Conservation (phyloP, 92 coral and sea anemone genomes). For the Pocillopora grandis region DNA sequence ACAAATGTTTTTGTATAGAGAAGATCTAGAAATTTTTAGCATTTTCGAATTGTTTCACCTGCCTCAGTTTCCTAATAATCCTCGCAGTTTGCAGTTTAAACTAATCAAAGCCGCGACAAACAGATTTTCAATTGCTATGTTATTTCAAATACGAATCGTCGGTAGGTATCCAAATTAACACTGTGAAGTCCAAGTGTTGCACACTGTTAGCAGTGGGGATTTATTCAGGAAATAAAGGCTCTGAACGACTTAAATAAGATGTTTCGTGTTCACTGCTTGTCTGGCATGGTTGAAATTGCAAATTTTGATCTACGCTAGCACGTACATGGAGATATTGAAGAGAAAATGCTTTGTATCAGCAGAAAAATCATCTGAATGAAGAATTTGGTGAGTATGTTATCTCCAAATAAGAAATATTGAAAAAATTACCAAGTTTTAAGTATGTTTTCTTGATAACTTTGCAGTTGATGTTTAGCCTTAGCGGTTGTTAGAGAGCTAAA, state of each 20-base stretch:
- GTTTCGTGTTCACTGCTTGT: neutral
- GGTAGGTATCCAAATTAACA: slow-evolving; percentile 22
- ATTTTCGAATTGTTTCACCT: slow-evolving; percentile 18
- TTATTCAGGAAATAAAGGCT: neutral
- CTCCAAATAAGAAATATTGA: too few relatives aligned
- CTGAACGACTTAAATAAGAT: neutral
- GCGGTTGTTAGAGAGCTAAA: too few relatives aligned
- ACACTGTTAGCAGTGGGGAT: slow-evolving; percentile 3
- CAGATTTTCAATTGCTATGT: slow-evolving; percentile 26
- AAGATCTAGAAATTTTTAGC: neutral
- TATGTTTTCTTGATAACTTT: too few relatives aligned
- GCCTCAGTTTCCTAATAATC: neutral
- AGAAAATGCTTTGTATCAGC: too few relatives aligned
- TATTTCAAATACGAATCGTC: slow-evolving; percentile 6
- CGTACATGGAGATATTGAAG: too few relatives aligned
- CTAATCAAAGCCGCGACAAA: slow-evolving; percentile 15
- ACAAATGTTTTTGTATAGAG: too few relatives aligned
- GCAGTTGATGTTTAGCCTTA: too few relatives aligned
- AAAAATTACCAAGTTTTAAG: too few relatives aligned
- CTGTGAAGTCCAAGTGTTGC: neutral
- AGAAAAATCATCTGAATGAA: too few relatives aligned
- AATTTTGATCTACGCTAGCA: too few relatives aligned
- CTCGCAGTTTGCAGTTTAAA: slow-evolving; percentile 16
- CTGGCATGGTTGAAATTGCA: neutral
- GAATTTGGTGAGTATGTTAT: too few relatives aligned